Evolutionary conservation across 2,888 invertebrate species (phyloP), one percentile per base, ranked within the genome.

Genomic region (Rapana venosa): DNA sequence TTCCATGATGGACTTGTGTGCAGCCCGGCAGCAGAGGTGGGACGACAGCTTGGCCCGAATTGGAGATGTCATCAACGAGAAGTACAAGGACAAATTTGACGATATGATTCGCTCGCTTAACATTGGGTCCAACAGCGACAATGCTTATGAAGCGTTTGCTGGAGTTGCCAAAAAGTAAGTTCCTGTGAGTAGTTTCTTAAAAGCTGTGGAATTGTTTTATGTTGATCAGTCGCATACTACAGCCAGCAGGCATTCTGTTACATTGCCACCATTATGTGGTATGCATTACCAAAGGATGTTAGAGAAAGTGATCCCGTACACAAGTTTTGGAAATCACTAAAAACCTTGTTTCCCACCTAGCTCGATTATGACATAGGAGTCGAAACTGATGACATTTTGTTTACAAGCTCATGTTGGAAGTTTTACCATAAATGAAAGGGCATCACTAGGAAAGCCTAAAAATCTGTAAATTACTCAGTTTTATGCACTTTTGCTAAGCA

Each of bases 31-130:
- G 93, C 95, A 56, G 93, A 94, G 84, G 94, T 96, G 84, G 96
- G 96, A 6, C 91, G 96, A 35, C 95, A 95, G 90, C n/a, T 91
- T 96, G 91, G 96, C 96, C 0, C 92, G 92, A 86, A 94, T 96
- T 35, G 96, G 96, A 11, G 96, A 96, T 93, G 95, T 96, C 84
- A 94, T 96, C 90, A 95, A 96, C 87, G 92, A 93, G 79, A 93
- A 94, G 88, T 95, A 96, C 92, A 93, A 93, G 35, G 92, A 93
- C 66, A 94, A 94, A 90, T 95, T 96, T 93, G 93, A 93, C 87
- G 92, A 92, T n/a, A 94, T 96, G 95, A 94, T 95, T 26, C 88
- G 91, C 58, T 91, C 92, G 70, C 92, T 96, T 20, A 92, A 93
- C 86, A 92, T 95, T 8, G 92, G 91, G 20, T 92, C 92, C 0